Base-by-base conservation (phyloP, 2,797 vertebrate genomes). In the Microhierax caerulescens region DNA sequence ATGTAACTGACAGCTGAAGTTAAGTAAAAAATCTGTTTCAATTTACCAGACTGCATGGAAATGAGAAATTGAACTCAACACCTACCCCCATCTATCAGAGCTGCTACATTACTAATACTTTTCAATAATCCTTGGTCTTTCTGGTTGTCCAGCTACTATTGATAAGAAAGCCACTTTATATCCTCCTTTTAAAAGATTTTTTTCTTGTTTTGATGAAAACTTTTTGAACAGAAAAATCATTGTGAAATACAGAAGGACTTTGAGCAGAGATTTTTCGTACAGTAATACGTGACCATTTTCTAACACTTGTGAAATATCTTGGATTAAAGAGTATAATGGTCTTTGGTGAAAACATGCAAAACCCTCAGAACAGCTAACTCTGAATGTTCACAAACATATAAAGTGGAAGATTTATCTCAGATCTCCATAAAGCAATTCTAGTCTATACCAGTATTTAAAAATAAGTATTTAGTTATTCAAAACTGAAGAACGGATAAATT, bases 1-100 rank as follows among this genome's bases (percentile, higher is more conserved):
- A n/a, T 68, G 41, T 57, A 95, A 93, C 45, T 88, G 88, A 91
- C 61, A 95, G 59, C 32, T 88, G 79, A 96, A 93, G 28, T 70
- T 87, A 92, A 91, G 70, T 4, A 12, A 94, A 93, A 94, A 85
- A 88, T 72, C 89, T 95, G 59, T 87, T 95, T 93, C 41, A 78
- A 21, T 96, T 94, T 93, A 45, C 24, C 18, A 83, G 76, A 39
- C 54, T 63, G 47, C 69, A 73, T 85, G 76, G 34, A 92, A 96
- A 95, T 81, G 45, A 81, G 74, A 91, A 70, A 87, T 20, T 78
- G 56, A 96, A 76, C 68, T 89, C 70, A 85, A 93, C 50, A 75
- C 30, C 63, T 91, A 90, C 19, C 41, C 37, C 23, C 17, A 36
- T 41, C 70, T 88, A 57, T 80, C 25, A 51, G 41, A 95, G n/a